phyloP scores from a whole-genome alignment of 1,140 invertebrate species.

The Leptoteleia sp. region DNA sequence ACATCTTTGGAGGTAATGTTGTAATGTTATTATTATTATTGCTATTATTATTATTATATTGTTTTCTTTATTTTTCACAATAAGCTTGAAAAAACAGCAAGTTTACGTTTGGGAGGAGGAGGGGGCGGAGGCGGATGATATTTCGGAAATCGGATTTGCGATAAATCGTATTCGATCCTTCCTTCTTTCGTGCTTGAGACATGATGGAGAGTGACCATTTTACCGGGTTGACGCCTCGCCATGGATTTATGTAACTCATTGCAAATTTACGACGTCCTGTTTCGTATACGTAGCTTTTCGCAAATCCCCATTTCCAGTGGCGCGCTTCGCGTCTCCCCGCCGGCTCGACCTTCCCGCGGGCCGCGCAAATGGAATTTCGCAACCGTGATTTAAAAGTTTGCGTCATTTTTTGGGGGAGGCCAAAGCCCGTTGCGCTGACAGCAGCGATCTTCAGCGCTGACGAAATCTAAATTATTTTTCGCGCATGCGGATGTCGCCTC shows the following conservation, averaged over 20 bases:
- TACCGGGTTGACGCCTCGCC: constrained; percentile 48
- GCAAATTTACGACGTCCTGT: constrained; percentile 64
- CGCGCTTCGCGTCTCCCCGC: constrained; percentile 4
- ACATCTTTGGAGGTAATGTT: too few relatives aligned
- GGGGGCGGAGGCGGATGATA: too few relatives aligned
- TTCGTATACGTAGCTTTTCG: constrained; percentile 51
- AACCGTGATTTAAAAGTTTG: constrained; percentile 54
- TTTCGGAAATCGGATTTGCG: constrained; percentile 57
- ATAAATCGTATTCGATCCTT: constrained; percentile 54
- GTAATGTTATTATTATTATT: too few relatives aligned
- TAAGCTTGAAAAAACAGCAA: too few relatives aligned
- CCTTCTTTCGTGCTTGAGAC: constrained; percentile 50
- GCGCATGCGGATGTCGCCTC: too few relatives aligned
- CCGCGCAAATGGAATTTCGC: constrained; percentile 51
- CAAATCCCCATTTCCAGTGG: constrained; percentile 54
- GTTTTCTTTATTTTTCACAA: too few relatives aligned
- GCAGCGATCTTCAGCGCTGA: too few relatives aligned
- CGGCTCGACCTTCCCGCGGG: constrained; percentile 13
- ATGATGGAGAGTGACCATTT: constrained; percentile 65
- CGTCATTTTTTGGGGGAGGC: constrained; percentile 33
- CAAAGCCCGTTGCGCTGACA: too few relatives aligned
- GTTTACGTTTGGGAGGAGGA: too few relatives aligned
- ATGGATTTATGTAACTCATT: constrained; percentile 65
- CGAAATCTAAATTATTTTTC: too few relatives aligned
- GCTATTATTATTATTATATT: too few relatives aligned